Percentiles rank a stretch among this genome's conserved stretches.
Evolutionary conservation across 1,140 invertebrate species (phyloP).

Genomic region (Hydropsyche tenuis): DNA sequence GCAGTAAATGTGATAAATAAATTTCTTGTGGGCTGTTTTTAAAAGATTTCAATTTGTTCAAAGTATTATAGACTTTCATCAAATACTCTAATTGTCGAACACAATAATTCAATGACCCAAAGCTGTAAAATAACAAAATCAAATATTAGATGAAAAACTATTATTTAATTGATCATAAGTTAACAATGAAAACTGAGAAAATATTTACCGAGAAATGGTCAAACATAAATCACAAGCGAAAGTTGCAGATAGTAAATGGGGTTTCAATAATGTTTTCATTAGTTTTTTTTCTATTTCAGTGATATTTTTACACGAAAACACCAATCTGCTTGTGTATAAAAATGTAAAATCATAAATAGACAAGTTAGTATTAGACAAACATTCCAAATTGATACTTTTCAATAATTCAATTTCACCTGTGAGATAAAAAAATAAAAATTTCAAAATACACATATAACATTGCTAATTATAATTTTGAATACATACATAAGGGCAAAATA

Average conservation of each 20-base stretch:
- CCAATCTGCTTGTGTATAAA: conserved; percentile 33
- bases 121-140: conserved; percentile 38
- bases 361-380: conserved; percentile 5
- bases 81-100: conserved; percentile 30
- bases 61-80: conserved; percentile 14
- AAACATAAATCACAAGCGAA: conserved; percentile 42
- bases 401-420: conserved; percentile 38
- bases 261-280: conserved; percentile 27
- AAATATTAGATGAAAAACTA: background rate
- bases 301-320: conserved; percentile 35
- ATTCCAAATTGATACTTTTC: conserved; percentile 29
- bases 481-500: conserved; percentile 39
- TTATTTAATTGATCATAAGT: background rate
- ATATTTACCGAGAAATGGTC: conserved; percentile 42
- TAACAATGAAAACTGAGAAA: background rate
- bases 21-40: conserved; percentile 36
- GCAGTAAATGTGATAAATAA: conserved; percentile 34
- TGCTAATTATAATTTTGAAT: background rate
- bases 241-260: conserved; percentile 32
- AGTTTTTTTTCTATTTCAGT: conserved; percentile 39
- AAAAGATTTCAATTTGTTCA: conserved; percentile 3
- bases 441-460: background rate
- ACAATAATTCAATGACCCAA: conserved; percentile 39
- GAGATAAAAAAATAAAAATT: conserved; percentile 2
- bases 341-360: conserved; percentile 42